Evolutionary conservation across 2,888 invertebrate genomes (phyloP).

Genomic region (Acronicta leporina): DNA sequence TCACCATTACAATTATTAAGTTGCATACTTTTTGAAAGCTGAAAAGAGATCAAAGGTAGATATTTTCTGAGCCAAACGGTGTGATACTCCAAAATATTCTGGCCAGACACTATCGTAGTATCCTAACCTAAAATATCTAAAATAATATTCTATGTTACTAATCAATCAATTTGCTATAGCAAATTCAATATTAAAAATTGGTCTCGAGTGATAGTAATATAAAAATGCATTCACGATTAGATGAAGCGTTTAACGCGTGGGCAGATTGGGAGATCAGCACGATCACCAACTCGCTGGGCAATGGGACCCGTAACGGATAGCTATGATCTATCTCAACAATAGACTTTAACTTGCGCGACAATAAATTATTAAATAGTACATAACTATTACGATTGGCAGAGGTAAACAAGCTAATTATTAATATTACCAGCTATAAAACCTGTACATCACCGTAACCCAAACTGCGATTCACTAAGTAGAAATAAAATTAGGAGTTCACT

Average conservation of each 20-base stretch:
- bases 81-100: conserved; percentile 89
- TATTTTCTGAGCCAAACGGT: conserved; percentile 89
- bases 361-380: conserved; percentile 88
- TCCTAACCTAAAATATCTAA: conserved; percentile 89
- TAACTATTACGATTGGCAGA: conserved; percentile 89
- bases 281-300: conserved; percentile 56
- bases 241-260: conserved; percentile 74
- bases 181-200: conserved; percentile 87
- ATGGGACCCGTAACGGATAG: conserved; percentile 80
- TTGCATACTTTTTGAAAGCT: conserved; percentile 88
- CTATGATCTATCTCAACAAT: conserved; percentile 88
- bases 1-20: conserved; percentile 86
- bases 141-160: conserved; percentile 87
- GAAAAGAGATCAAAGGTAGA: conserved; percentile 89
- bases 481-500: conserved; percentile 84
- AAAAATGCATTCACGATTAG: conserved; percentile 84
- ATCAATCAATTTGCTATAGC: conserved; percentile 85
- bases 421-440: conserved; percentile 89
- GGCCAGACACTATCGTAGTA: conserved; percentile 89
- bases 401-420: conserved; percentile 88
- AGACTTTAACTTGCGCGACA: conserved; percentile 85
- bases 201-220: conserved; percentile 85
- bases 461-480: conserved; percentile 81
- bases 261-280: conserved; percentile 57
- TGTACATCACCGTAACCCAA: conserved; percentile 88